Conservation (phyloP, 2,113 vertebrate species). For the Barnardius zonarius region DNA sequence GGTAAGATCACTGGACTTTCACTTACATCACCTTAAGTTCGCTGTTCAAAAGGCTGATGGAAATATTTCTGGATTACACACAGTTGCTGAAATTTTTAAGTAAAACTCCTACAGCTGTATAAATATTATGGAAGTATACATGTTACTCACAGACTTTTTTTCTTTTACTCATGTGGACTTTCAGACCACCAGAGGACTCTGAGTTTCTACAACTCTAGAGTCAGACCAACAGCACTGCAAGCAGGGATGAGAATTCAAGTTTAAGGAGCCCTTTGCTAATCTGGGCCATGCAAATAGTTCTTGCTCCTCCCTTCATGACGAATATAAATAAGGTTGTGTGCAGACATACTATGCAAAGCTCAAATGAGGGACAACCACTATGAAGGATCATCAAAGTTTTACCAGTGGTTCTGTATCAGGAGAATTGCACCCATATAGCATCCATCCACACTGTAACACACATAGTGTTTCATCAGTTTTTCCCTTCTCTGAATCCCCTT, state of each 20-base stretch:
- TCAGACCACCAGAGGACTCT: background rate
- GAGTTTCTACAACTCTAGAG: background rate
- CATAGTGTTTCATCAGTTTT: background rate
- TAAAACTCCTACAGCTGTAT: slow-evolving; percentile 47
- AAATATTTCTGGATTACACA: slow-evolving; percentile 29
- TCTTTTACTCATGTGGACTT: background rate
- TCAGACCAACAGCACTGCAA: background rate
- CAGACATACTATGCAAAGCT: background rate
- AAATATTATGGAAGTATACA: slow-evolving; percentile 55
- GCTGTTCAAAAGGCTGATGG: background rate
- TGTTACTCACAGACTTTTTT: background rate
- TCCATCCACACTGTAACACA: background rate
- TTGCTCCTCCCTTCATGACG: background rate
- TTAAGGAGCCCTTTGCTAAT: background rate
- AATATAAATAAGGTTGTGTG: background rate
- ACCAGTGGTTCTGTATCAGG: background rate
- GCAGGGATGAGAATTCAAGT: background rate
- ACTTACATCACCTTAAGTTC: background rate
- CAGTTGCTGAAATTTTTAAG: slow-evolving; percentile 32
- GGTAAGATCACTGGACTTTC: background rate
- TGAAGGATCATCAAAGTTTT: background rate
- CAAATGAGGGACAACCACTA: background rate
- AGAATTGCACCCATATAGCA: background rate
- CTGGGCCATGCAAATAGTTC: background rate
- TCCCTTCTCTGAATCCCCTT: background rate